phyloP scores from a whole-genome alignment of 2,113 vertebrate genomes.

The pig (Sus scrofa) region DNA sequence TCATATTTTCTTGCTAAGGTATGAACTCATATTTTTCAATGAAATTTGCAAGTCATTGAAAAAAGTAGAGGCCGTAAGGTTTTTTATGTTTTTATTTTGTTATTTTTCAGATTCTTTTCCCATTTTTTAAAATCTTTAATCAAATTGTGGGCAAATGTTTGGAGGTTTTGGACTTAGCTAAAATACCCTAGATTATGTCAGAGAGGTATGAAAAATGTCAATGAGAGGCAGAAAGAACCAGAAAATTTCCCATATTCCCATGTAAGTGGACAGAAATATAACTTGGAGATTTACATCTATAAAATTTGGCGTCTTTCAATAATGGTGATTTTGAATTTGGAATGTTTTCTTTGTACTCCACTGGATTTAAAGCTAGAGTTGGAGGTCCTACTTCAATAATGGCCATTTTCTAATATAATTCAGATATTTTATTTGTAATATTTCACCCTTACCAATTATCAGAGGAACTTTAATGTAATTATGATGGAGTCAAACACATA shows the following conservation, averaged over 20 bases:
- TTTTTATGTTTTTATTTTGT: no score
- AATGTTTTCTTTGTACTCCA: slow-evolving; percentile 21
- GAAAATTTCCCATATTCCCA: not conserved
- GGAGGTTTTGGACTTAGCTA: not conserved
- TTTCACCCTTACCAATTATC: slow-evolving; percentile 37
- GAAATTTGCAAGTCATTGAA: slow-evolving; percentile 54
- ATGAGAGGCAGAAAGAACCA: slow-evolving; percentile 18
- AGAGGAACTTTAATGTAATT: slow-evolving; percentile 30
- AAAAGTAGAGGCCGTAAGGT: not conserved
- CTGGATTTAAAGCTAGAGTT: slow-evolving; percentile 28
- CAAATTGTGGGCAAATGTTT: slow-evolving; percentile 45
- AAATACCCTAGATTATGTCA: slow-evolving; percentile 35
- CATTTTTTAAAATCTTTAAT: not conserved
- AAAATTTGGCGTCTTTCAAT: slow-evolving; percentile 48
- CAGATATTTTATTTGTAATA: slow-evolving; percentile 13
- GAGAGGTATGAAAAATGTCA: slow-evolving; percentile 30
- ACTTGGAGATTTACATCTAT: slow-evolving; percentile 35
- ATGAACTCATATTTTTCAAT: not conserved
- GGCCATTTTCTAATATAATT: slow-evolving; percentile 52
- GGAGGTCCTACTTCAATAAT: not conserved
- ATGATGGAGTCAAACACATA: slow-evolving; percentile 5
- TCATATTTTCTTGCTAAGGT: slow-evolving; percentile 43
- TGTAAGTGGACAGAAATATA: not conserved
- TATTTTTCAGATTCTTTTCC: no score
- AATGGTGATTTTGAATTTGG: slow-evolving; percentile 51